phyloP scores from a whole-genome alignment of 2,888 invertebrate genomes.

The Drosophila putrida region DNA sequence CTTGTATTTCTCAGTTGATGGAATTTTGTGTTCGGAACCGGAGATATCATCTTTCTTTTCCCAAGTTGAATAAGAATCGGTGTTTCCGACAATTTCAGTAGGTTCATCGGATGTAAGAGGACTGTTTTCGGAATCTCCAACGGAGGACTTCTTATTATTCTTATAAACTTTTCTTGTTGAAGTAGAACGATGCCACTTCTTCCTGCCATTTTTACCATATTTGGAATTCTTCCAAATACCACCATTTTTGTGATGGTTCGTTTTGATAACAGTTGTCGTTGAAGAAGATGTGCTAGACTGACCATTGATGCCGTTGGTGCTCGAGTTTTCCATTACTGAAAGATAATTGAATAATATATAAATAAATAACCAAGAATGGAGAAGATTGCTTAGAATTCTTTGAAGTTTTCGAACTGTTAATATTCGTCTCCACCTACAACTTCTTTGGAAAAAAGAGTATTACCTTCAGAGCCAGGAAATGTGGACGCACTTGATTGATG shows the following conservation, averaged over 20 bases:
- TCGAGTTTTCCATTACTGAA: not conserved
- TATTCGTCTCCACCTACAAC: not conserved
- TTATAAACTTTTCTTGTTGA: not conserved
- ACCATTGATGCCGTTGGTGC: not conserved
- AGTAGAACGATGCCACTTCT: not conserved
- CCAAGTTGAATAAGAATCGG: not conserved
- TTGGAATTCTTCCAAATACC: not conserved
- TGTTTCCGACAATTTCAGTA: not conserved
- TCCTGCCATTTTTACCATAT: not conserved
- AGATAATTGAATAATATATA: not conserved
- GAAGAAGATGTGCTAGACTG: not conserved
- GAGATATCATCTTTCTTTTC: not conserved
- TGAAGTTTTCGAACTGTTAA: not conserved
- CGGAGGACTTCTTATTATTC: not conserved
- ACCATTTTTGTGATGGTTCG: not conserved
- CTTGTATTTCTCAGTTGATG: not conserved
- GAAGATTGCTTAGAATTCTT: not conserved
- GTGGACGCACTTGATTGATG: too few relatives aligned
- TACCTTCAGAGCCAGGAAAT: too few relatives aligned
- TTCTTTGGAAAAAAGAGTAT: too few relatives aligned
- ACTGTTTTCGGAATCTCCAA: not conserved
- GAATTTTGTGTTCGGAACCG: not conserved
- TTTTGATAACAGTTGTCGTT: constrained; percentile 4
- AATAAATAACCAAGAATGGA: not conserved
- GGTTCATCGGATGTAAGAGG: not conserved